Base-by-base conservation (phyloP, 2,113 vertebrate genomes). In the Galeopterus variegatus region DNA sequence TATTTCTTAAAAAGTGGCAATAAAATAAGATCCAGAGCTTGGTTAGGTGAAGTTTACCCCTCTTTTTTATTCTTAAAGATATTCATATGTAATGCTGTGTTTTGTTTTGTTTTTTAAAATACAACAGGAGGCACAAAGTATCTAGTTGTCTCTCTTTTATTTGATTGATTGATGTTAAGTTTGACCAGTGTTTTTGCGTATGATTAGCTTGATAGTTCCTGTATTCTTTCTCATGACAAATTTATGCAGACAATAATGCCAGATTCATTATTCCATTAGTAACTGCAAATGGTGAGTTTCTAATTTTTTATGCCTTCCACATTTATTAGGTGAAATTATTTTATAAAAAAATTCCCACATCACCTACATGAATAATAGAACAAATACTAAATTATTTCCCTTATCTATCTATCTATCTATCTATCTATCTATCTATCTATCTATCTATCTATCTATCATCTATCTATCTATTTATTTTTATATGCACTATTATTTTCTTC, bases 11-110 rank as follows among this genome's bases (percentile, higher is more conserved):
- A 52, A 83, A 56, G 50, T 48, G 24, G 4, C 15, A 90, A 70
- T 75, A 50, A 80, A 88, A 65, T 60, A 70, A 28, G 1, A 54
- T 54, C 6, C 3, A 82, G n/a, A 72, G 21, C 31, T 48, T 48
- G 17, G 21, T 41, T 69, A 48, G 18, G 67, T 90, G 15, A 67
- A 64, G 8, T 17, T 1, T 0, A 0, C 3, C 1, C 2, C 15
- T 33, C 10, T 45, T 65, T 26, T 86, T 58, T 58, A 21, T 23
- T 69, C 58, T 21, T 50, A 75, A 73, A 18, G 45, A 85, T 69
- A 33, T 77, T 80, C 18, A 50, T 45, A 52, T 45, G 1, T 95
- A 1, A 50, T n/a, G 6, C 2, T 48, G 23, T 86, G 9, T 41
- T 60, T 76, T 64, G 56, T 36, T 50, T 24, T 83, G 18, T 69